Conservation (phyloP, 2,113 vertebrate genomes). For the Eubucco bourcierii region DNA sequence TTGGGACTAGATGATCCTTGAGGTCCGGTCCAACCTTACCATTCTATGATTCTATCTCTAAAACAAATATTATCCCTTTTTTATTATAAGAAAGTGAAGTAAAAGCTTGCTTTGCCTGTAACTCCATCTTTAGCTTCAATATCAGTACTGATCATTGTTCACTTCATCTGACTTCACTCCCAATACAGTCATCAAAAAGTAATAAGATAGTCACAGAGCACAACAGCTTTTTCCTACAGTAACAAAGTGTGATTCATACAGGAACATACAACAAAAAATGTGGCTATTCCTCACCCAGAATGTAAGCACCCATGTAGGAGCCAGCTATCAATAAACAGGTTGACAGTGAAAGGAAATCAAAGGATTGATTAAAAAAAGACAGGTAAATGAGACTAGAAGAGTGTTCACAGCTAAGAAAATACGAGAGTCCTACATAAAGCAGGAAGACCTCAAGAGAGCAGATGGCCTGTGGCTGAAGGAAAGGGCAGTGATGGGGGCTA, state of each 20-base stretch:
- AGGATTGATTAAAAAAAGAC: neutral
- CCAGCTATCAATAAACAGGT: neutral
- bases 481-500: neutral
- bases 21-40: too few relatives aligned
- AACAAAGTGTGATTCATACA: neutral
- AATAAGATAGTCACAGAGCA: neutral
- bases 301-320: neutral
- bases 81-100: neutral
- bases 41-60: too few relatives aligned
- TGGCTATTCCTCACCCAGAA: neutral
- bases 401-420: neutral
- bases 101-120: neutral
- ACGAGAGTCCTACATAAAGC: neutral
- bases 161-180: neutral
- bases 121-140: neutral
- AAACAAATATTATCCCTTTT: neutral
- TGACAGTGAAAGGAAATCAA: neutral
- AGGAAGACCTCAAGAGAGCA: neutral
- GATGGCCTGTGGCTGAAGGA: neutral
- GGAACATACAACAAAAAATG: neutral
- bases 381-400: neutral
- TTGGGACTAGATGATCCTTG: too few relatives aligned
- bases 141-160: neutral
- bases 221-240: neutral
- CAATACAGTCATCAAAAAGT: fast-evolving